phyloP scores from a whole-genome alignment of 2,888 invertebrate genomes.

The Leptinotarsa rubiginosa region DNA sequence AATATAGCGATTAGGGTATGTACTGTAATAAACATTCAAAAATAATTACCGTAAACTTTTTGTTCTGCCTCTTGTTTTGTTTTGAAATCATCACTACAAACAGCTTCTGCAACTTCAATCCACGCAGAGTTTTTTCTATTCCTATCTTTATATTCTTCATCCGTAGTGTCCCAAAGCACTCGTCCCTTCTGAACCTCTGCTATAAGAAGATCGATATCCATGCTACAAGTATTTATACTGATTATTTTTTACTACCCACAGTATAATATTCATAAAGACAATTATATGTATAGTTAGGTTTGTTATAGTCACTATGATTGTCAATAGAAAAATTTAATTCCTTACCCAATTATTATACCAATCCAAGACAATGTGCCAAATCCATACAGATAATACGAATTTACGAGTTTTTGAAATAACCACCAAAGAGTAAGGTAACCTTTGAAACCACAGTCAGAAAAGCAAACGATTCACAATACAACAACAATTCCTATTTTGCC shows the following conservation, averaged over 20 bases:
- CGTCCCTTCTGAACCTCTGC: conserved; percentile 19
- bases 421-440: not conserved
- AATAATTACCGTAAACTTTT: conserved; percentile 22
- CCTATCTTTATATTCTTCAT: conserved; percentile 24
- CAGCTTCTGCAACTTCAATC: conserved; percentile 24
- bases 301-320: conserved; percentile 24
- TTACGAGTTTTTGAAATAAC: conserved; percentile 12
- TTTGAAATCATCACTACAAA: conserved; percentile 22
- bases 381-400: conserved; percentile 19
- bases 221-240: conserved; percentile 23
- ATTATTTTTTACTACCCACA: conserved; percentile 25
- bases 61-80: conserved; percentile 25
- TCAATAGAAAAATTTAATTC: conserved; percentile 4
- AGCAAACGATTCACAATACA: conserved; percentile 17
- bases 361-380: conserved; percentile 10
- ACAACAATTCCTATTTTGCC: conserved; percentile 23
- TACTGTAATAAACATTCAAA: conserved; percentile 21
- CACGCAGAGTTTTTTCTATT: conserved; percentile 26
- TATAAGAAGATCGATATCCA: conserved; percentile 14
- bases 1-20: conserved; percentile 23
- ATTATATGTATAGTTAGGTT: conserved; percentile 16
- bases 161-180: conserved; percentile 22
- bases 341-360: conserved; percentile 14
- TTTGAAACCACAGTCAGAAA: conserved; percentile 12
- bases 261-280: conserved; percentile 17